Evolutionary conservation across 2,113 vertebrate genomes (phyloP).

Genomic region (Pitta sordida): DNA sequence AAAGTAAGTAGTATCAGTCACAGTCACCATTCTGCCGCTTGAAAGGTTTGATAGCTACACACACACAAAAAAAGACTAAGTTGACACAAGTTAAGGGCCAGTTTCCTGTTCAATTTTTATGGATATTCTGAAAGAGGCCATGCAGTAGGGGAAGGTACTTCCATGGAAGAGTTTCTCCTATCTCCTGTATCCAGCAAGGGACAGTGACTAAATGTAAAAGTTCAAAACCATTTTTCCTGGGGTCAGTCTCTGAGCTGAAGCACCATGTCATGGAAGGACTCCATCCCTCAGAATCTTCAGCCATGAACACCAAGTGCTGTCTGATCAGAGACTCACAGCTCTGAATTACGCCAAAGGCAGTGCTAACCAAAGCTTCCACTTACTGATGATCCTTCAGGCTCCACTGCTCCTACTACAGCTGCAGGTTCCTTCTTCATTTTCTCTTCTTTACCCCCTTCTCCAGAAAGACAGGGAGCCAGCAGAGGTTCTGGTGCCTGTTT

Average conservation of each 20-base stretch:
- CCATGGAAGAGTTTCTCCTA: background rate
- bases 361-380: conserved; percentile 35
- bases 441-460: conserved; percentile 85
- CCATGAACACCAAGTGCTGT: background rate
- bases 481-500: conserved; percentile 86
- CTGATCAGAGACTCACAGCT: background rate
- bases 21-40: too few relatives aligned
- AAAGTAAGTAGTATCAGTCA: too few relatives aligned
- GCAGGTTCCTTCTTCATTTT: conserved; percentile 85
- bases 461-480: conserved; percentile 86
- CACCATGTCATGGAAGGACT: background rate
- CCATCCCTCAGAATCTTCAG: background rate
- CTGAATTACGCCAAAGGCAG: background rate
- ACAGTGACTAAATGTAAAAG: background rate
- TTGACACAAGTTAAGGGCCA: background rate
- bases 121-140: background rate
- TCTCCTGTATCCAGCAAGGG: background rate
- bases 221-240: background rate
- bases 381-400: conserved; percentile 93
- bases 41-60: too few relatives aligned
- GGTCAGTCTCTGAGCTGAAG: background rate
- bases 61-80: background rate
- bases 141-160: background rate
- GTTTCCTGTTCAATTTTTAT: background rate
- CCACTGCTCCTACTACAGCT: conserved; percentile 83